Percentiles rank a stretch among this genome's conserved stretches.
Conservation (phyloP, 2,797 vertebrate genomes). For the Bovichtus diacanthus region DNA sequence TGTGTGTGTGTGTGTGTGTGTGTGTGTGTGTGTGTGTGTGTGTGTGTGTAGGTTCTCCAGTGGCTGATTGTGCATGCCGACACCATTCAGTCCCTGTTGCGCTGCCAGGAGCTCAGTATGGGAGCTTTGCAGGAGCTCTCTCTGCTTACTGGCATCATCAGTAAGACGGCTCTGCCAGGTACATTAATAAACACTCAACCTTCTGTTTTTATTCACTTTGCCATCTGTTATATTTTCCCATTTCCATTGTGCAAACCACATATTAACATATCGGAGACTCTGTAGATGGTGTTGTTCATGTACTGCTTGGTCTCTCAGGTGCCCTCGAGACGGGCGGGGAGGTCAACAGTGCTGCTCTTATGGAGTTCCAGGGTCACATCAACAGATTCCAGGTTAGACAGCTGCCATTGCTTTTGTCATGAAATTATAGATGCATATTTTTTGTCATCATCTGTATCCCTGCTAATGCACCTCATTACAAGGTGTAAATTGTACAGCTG, state of each 20-base stretch:
- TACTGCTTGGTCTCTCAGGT: slow-evolving; percentile 80
- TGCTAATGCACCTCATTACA: background rate
- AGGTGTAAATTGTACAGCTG: background rate
- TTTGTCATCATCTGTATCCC: background rate
- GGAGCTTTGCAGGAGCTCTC: slow-evolving; percentile 94
- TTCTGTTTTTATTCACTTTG: background rate
- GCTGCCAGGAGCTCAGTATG: slow-evolving; percentile 91
- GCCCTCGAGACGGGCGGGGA: slow-evolving; percentile 89
- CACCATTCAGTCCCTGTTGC: slow-evolving; percentile 93
- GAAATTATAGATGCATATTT: background rate
- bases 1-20: too few species aligned
- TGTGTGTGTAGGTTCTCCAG: slow-evolving; percentile 90
- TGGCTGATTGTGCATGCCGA: slow-evolving; percentile 96
- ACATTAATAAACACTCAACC: background rate
- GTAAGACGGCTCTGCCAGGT: slow-evolving; percentile 98
- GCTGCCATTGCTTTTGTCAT: background rate
- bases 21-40: background rate
- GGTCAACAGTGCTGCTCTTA: slow-evolving; percentile 87
- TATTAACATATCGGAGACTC: background rate
- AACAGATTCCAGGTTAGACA: slow-evolving; percentile 93
- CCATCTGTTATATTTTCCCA: background rate
- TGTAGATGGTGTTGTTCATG: background rate
- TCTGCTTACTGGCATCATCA: slow-evolving; percentile 95
- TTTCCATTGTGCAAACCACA: background rate
- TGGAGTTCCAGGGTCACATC: slow-evolving; percentile 96